Conservation (phyloP, 2,797 vertebrate genomes). For the Buceros bicornis region DNA sequence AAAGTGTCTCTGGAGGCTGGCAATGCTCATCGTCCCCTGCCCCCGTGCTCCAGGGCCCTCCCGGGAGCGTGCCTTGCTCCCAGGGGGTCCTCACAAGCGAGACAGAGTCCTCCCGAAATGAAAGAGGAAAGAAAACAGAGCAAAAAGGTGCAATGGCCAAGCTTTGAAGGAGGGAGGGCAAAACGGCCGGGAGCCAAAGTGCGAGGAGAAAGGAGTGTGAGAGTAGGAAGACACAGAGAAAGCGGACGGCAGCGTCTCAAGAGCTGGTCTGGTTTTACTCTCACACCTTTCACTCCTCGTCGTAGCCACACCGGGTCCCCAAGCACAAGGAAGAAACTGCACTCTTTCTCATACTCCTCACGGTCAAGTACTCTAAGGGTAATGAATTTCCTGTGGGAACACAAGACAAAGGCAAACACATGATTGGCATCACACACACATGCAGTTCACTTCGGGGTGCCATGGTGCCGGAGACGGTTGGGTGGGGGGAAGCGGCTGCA, state of each 20-base stretch:
- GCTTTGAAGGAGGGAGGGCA: slow-evolving; percentile 78
- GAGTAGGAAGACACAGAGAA: slow-evolving; percentile 85
- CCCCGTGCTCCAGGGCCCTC: accelerated
- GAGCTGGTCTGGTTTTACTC: slow-evolving; percentile 83
- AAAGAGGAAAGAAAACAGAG: slow-evolving; percentile 65
- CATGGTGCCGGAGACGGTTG: slow-evolving; percentile 75
- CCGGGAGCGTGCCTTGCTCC: not conserved
- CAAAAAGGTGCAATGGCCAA: slow-evolving; percentile 70
- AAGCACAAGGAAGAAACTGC: slow-evolving; percentile 94
- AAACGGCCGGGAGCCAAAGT: slow-evolving; percentile 76
- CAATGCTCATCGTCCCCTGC: not conserved
- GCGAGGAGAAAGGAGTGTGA: slow-evolving; percentile 83
- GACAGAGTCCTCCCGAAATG: not conserved
- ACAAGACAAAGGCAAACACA: slow-evolving; percentile 92
- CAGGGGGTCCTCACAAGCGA: accelerated
- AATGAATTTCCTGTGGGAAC: slow-evolving; percentile 96
- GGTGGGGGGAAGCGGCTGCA: slow-evolving; percentile 71
- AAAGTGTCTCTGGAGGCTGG: not conserved
- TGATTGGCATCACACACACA: slow-evolving; percentile 84
- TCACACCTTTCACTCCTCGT: slow-evolving; percentile 97
- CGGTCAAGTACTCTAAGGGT: slow-evolving; percentile 92
- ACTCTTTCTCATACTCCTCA: slow-evolving; percentile 95
- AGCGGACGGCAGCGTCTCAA: slow-evolving; percentile 83
- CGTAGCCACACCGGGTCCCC: slow-evolving; percentile 93
- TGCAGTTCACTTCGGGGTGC: slow-evolving; percentile 76